Base-by-base conservation (phyloP, 2,888 invertebrate species). In the Rhogogaster chlorosoma region DNA sequence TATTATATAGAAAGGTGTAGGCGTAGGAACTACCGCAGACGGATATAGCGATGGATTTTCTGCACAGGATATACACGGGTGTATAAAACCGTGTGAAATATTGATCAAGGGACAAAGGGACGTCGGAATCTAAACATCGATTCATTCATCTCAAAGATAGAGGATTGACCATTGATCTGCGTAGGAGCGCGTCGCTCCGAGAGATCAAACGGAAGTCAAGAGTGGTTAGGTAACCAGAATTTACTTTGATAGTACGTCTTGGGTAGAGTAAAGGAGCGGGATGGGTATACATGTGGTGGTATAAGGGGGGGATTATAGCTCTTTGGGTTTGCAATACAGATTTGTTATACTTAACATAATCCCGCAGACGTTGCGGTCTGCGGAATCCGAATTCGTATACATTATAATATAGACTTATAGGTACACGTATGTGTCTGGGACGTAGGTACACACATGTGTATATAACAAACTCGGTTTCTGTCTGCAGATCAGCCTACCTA, bases 391-490 rank as follows among this genome's bases (percentile, higher is more conserved):
- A 67, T 67, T 32, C 67, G 67, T 67, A 64, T 64, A 64, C 26
- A 26, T 64, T 64, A 26, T 64, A 64, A 64, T 61, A 61, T 61
- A 61, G 22, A 61, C 61, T 10, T 10, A 9, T 61, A n/a, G n/a
- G n/a, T n/a, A 61, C 22, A 2, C 9, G 22, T 26, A 10, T 64
- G 15, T 12, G 57, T 26, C 2, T 64, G 57, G 5, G 57, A 12
- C 12, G 26, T 64, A 3, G 15, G 15, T 15, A 32, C 10, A 18
- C 15, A 18, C 7, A 10, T 53, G 45, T 77, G 29, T 53, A 2
- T 77, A 77, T 53, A 53, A 77, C 53, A 53, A 77, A 77, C 77
- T 53, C 32, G 26, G 71, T 73, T 71, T 73, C 38, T 73, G 42
- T 42, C 29, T 73, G n/a, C 29, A n/a, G 29, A 61, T 6, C 10